These are phyloP conservation scores for Zapus hudsonius DNA, from an alignment of 2,113 vertebrate genomes.

Conservation along the genomic window DNA sequence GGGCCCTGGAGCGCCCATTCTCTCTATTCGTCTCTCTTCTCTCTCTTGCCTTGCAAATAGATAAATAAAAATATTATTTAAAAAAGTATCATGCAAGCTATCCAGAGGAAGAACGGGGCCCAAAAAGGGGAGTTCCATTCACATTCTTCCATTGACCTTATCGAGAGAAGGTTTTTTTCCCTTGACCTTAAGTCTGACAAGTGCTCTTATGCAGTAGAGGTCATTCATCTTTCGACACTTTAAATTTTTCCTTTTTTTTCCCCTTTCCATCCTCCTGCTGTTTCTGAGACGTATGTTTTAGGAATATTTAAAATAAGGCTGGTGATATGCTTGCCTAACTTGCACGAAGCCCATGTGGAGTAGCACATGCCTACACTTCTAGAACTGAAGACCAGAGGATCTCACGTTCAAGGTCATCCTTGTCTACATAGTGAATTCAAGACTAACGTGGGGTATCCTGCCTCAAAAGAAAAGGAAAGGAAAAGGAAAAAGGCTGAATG, in stretches of 20 bases:
- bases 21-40: too few relatives aligned
- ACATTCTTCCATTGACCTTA: background rate
- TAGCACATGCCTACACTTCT: too few relatives aligned
- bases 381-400: too few relatives aligned
- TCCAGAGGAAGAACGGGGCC: slow-evolving; percentile 18
- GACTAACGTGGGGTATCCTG: too few relatives aligned
- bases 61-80: too few relatives aligned
- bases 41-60: too few relatives aligned
- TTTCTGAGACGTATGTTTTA: background rate
- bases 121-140: background rate
- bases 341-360: too few relatives aligned
- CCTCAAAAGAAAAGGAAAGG: too few relatives aligned
- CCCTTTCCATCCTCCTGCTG: background rate
- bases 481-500: background rate
- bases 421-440: too few relatives aligned
- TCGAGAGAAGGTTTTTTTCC: background rate
- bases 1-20: too few relatives aligned
- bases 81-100: background rate
- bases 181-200: background rate
- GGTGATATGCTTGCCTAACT: too few relatives aligned
- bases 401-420: too few relatives aligned
- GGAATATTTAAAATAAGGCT: background rate
- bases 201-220: background rate
- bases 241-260: background rate
- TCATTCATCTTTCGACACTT: background rate